Evolutionary conservation across 2,888 invertebrate genomes (phyloP).

Genomic region (Lycocerus yunnanus): DNA sequence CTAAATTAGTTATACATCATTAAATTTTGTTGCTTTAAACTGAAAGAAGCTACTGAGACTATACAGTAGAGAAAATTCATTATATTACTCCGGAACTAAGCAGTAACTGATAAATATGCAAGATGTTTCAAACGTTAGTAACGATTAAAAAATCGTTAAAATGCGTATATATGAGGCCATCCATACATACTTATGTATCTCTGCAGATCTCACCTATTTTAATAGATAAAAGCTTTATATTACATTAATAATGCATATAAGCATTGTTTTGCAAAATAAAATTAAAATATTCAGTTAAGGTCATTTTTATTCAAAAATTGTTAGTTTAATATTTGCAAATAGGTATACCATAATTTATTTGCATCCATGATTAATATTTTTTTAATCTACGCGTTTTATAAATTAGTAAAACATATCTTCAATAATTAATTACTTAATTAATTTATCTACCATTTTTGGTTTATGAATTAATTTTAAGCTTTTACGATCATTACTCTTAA

Average conservation of each 20-base stretch:
- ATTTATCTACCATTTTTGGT: background rate
- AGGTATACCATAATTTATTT: background rate
- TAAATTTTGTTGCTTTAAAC: background rate
- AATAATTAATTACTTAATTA: background rate
- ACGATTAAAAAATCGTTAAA: background rate
- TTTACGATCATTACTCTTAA: background rate
- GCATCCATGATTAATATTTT: background rate
- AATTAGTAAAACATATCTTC: background rate
- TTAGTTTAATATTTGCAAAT: background rate
- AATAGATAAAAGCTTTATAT: too few species aligned
- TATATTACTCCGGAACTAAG: background rate
- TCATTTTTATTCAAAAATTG: background rate
- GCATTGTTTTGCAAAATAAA: too few species aligned
- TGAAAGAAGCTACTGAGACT: background rate
- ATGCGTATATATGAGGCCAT: background rate
- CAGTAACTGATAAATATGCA: background rate
- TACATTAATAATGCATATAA: too few species aligned
- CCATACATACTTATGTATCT: too few species aligned
- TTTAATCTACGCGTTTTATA: background rate
- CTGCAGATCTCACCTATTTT: too few species aligned
- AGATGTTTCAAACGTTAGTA: background rate
- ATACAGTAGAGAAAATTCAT: background rate
- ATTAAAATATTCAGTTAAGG: background rate
- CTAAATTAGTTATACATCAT: background rate
- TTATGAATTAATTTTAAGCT: background rate